Evolutionary conservation across 1,140 invertebrate species (phyloP).

Genomic region (Pogonomyrmex barbatus): DNA sequence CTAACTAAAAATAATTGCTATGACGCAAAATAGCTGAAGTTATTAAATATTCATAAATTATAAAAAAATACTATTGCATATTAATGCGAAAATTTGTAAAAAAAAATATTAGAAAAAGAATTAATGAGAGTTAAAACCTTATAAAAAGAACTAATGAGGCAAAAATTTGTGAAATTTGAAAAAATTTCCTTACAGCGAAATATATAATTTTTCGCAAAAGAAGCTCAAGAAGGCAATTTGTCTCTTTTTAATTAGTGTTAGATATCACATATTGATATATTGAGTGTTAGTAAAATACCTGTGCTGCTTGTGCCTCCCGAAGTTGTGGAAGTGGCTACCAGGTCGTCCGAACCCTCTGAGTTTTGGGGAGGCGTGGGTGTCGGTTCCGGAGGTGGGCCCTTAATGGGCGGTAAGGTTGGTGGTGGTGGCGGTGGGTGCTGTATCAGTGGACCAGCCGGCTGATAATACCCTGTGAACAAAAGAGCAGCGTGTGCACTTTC

Average conservation of each 20-base stretch:
- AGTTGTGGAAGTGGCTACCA: slow-evolving; percentile 83
- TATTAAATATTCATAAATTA: neutral
- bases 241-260: too few relatives aligned
- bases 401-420: slow-evolving; percentile 86
- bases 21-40: neutral
- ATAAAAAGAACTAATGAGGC: neutral
- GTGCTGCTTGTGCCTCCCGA: slow-evolving; percentile 85
- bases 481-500: slow-evolving; percentile 59
- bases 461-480: slow-evolving; percentile 92
- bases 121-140: too few relatives aligned
- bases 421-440: slow-evolving; percentile 86
- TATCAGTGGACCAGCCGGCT: slow-evolving; percentile 94
- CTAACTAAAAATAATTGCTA: neutral
- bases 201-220: neutral
- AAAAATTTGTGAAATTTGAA: neutral
- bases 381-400: slow-evolving; percentile 85
- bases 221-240: too few relatives aligned
- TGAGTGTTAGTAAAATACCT: slow-evolving; percentile 68
- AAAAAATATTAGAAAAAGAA: neutral
- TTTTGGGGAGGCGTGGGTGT: slow-evolving; percentile 86
- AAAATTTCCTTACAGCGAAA: neutral
- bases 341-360: slow-evolving; percentile 85
- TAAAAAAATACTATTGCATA: neutral
- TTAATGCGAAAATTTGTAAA: neutral
- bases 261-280: neutral